Evolutionary conservation across 2,888 invertebrate genomes (phyloP), one percentile per base, ranked within the genome.

Genomic region (Petrolisthes manimaculis): DNA sequence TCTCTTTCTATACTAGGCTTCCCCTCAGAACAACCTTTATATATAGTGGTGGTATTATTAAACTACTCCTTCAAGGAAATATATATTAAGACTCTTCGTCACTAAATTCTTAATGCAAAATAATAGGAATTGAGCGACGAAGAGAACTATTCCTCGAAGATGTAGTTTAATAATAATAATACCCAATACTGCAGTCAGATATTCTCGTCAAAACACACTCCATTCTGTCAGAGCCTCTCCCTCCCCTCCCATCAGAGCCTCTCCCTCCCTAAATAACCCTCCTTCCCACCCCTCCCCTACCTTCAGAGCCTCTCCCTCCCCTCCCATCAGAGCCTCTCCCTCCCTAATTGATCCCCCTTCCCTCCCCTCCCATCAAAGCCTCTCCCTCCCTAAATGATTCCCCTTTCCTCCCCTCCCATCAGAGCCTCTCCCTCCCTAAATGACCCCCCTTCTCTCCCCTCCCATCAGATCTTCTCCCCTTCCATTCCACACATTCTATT

Each of bases 201-300:
- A n/a, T n/a, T n/a, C n/a, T n/a, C n/a, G n/a, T n/a, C n/a, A n/a
- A n/a, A n/a, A n/a, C n/a, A n/a, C n/a, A n/a, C n/a, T n/a, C 71
- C n/a, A 12, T 6, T 71, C 69, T 55, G 53, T 18, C 51, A n/a
- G n/a, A n/a, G n/a, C n/a, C 83, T 69, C 53, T 83, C 71, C 53
- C 71, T 71, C 53, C 61, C 71, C 21, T 61, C 71, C 83, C 53
- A 51, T 83, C 83, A 53, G n/a, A n/a, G 71, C 71, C 71, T 83
- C 82, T 69, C 55, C 56, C 55, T 82, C 82, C 51, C n/a, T n/a
- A n/a, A 4, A n/a, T 21, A 5, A 71, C 71, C 6, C 71, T 71
- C n/a, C 71, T 18, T 71, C n/a, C n/a, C 5, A 5, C n/a, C 71
- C n/a, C n/a, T 12, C 71, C 71, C n/a, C 71, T 6, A 18, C 69